phyloP scores from a whole-genome alignment of 2,113 vertebrate species.

The Lagenorhynchus albirostris region DNA sequence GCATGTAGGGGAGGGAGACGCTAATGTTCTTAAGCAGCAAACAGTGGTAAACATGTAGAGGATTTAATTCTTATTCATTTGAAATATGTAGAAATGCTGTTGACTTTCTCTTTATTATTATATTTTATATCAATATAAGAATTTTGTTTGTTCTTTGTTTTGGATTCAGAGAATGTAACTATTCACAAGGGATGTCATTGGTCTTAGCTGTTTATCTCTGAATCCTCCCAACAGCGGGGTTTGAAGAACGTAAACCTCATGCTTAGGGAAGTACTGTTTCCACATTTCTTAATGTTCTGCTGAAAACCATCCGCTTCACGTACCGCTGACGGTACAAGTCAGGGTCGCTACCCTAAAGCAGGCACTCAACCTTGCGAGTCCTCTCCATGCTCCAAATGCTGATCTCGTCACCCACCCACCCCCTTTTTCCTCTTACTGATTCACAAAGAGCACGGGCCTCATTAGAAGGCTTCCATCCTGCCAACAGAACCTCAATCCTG shows the following conservation, averaged over 20 bases:
- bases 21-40: not conserved
- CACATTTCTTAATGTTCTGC: not conserved
- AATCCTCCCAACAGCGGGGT: not conserved
- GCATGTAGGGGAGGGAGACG: not conserved
- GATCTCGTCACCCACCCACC: not conserved
- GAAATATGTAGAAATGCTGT: not conserved
- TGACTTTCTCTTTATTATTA: not conserved
- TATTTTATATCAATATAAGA: not conserved
- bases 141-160: not conserved
- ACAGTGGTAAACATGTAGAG: not conserved
- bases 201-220: not conserved
- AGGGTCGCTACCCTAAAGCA: not conserved
- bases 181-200: not conserved
- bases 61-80: not conserved
- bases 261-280: not conserved
- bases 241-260: not conserved
- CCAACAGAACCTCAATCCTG: not conserved
- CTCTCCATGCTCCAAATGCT: not conserved
- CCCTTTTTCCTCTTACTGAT: not conserved
- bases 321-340: not conserved
- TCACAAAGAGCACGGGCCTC: not conserved
- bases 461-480: not conserved
- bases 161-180: not conserved
- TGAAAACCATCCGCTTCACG: not conserved
- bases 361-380: not conserved